Evolutionary conservation across 2,113 vertebrate species (phyloP), one percentile per base, ranked within the genome.

Genomic region (Herpailurus yagouaroundi): DNA sequence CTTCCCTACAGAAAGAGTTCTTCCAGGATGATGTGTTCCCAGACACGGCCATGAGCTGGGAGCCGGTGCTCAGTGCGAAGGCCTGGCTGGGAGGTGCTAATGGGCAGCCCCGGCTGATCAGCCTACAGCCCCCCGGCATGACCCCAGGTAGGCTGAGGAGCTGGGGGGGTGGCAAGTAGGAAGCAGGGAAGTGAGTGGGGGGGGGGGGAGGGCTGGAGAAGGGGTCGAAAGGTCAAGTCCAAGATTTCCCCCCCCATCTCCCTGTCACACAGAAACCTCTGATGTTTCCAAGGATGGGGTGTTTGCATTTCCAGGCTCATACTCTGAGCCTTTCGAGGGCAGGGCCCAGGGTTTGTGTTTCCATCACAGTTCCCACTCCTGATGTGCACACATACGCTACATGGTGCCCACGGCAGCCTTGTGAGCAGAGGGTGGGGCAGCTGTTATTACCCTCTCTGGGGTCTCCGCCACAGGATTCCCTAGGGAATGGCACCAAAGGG

Each of bases 21-120:
- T 99, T 99, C 99, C 99, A 99, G 98, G 99, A 99, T 0, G 99
- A 99, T 18, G 94, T 99, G 52, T 99, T 98, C 95, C 99, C 99
- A 0, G 98, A 99, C 0, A 99, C 99, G 0, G 98, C 98, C 0
- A 95, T 99, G 19, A 99, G 98, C 97, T 99, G 99, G 99, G 99
- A 99, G 97, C 98, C 99, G 0, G 98, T 98, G 0, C 99, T 99
- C 69, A 94, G 94, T 0, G 99, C 98, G 0, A 73, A 98, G 0
- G 98, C 99, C 80, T 99, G 99, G 99, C 98, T 99, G 74, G 98
- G 91, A 0, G 99, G 99, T 19, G 95, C 98, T 38, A 98, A 99
- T 0, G 97, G 98, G 76, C 98, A 99, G 81, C 99, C 99, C 93
- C 98, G 88, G 38, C 99, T 95, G 0, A 82, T 99, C 97, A 99